Evolutionary conservation across 2,113 vertebrate genomes (phyloP).

Genomic region (Aegypius monachus): DNA sequence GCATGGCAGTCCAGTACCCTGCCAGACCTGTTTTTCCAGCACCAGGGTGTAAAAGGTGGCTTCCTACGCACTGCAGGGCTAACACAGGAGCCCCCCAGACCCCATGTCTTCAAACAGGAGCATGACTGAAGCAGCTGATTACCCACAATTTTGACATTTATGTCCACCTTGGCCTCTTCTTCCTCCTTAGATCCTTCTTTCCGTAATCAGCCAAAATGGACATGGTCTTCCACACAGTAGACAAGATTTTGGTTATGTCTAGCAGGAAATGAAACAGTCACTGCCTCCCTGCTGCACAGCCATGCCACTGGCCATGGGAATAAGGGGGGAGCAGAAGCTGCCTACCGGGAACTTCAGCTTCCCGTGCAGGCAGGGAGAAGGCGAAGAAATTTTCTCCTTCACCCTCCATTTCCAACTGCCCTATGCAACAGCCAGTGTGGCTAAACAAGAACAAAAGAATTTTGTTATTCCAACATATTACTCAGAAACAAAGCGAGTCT

Average conservation of each 20-base stretch:
- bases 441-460: neutral
- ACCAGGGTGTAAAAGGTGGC: neutral
- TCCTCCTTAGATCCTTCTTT: neutral
- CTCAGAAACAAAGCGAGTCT: neutral
- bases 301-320: neutral
- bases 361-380: neutral
- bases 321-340: neutral
- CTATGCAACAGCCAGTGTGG: neutral
- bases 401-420: neutral
- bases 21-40: neutral
- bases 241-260: neutral
- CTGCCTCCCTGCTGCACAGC: neutral
- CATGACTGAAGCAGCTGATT: neutral
- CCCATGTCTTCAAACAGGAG: neutral
- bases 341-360: neutral
- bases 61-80: neutral
- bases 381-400: neutral
- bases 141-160: neutral
- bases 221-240: neutral
- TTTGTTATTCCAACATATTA: neutral
- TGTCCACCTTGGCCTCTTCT: neutral
- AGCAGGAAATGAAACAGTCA: neutral
- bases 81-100: neutral
- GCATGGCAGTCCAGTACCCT: neutral
- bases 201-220: constrained; percentile 28